Evolutionary conservation across 2,888 invertebrate genomes (phyloP), one percentile per base, ranked within the genome.

Genomic region (Drepana falcataria): DNA sequence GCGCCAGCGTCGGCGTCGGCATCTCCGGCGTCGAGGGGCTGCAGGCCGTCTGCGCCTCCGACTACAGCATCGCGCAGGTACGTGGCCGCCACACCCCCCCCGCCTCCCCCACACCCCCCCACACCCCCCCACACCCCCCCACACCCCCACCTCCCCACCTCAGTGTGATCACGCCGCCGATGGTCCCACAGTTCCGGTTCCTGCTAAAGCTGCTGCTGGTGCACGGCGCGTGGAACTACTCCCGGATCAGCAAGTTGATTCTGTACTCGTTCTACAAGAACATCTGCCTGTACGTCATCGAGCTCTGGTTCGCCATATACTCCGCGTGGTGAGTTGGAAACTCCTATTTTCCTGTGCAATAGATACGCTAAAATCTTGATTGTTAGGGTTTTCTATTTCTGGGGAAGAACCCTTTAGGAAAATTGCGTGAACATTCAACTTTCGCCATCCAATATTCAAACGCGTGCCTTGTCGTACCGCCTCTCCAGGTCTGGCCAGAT

Each of bases 231-330:
- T 99, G 99, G 99, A 99, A 98, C 91, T 99, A 99, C 91, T 96
- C 96, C 58, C 94, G 99, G 71, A 96, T 99, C 93, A 98, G 98
- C 91, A 99, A 99, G 91, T 93, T 99, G 55, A 99, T 99, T 77
- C 93, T 99, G 59, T 99, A 99, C 92, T 99, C 98, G 74, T 99
- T 99, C 92, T 99, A 99, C 93, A 99, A 99, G 91, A 99, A 99
- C 91, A 99, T 99, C 77, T 99, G 99, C 83, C 93, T 99, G 35
- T 99, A 99, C 87, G 98, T 99, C 64, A 99, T 99, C 78, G 99
- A 99, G 92, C 93, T 99, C 57, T 99, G 99, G 99, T 99, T 99
- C 91, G 99, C 99, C 51, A 96, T 99, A 69, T 96, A 97, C 82
- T 98, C 98, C 56, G 99, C 98, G 60, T 99, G 99, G 97, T 92